Percentiles rank a stretch among this genome's conserved stretches.
Conservation (phyloP, 2,113 vertebrate species). For the Meles meles region DNA sequence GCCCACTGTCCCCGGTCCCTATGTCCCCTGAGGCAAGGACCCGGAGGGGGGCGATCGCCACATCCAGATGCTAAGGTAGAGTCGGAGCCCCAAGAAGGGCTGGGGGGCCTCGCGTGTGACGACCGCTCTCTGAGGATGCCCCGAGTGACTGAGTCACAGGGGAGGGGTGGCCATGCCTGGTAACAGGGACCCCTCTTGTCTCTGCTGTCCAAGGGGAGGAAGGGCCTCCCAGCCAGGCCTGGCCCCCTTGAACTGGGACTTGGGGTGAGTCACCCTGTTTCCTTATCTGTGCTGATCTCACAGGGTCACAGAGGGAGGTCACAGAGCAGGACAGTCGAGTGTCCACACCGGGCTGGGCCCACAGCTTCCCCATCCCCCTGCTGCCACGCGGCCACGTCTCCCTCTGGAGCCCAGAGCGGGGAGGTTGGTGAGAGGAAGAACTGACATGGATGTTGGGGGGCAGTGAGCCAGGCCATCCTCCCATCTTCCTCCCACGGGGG, state of each 20-base stretch:
- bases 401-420: fast-evolving
- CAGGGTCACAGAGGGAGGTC: not conserved
- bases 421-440: not conserved
- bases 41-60: fast-evolving
- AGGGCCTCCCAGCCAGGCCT: fast-evolving
- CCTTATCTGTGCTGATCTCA: fast-evolving
- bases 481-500: fast-evolving
- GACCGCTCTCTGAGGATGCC: not conserved
- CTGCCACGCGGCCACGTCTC: fast-evolving
- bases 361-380: fast-evolving
- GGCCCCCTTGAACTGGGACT: too few relatives aligned
- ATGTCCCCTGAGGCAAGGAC: fast-evolving
- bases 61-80: not conserved
- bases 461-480: fast-evolving
- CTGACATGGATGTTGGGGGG: fast-evolving
- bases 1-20: fast-evolving
- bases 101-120: fast-evolving
- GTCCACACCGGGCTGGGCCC: not conserved
- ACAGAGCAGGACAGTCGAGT: fast-evolving
- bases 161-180: not conserved
- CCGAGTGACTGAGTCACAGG: not conserved
- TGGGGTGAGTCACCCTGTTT: not conserved
- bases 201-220: not conserved
- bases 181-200: not conserved
- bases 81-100: not conserved